Evolutionary conservation across 2,888 invertebrate genomes (phyloP).

Genomic region (Entomobrya proxima): DNA sequence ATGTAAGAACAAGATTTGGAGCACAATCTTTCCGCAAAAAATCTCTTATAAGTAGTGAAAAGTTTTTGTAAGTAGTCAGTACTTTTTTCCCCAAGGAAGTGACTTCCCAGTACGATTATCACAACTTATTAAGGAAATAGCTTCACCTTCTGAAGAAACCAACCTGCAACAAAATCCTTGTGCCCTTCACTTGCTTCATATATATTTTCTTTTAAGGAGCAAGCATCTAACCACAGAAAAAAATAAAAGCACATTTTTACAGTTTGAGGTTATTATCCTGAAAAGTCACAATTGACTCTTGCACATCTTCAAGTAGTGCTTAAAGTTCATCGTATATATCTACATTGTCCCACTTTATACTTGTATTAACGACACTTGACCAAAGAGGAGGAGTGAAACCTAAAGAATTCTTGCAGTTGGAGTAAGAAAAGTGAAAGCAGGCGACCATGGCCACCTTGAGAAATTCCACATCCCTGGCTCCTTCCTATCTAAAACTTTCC

Average conservation of each 20-base stretch:
- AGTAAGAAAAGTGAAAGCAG: not conserved
- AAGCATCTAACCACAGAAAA: not conserved
- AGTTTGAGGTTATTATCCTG: not conserved
- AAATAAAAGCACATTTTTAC: not conserved
- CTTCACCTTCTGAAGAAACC: conserved; percentile 14
- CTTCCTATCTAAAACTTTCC: conserved; percentile 51
- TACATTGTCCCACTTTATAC: not conserved
- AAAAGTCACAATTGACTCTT: not conserved
- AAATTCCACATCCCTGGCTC: conserved; percentile 45
- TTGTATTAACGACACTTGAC: not conserved
- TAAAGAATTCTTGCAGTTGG: not conserved
- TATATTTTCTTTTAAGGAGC: not conserved
- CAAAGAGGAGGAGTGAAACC: not conserved
- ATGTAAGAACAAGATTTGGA: too few species aligned
- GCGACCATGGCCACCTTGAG: conserved; percentile 53
- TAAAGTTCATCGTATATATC: not conserved
- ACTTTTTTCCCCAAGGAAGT: conserved; percentile 17
- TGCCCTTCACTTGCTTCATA: not conserved
- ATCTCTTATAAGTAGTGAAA: too few species aligned
- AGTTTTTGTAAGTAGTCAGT: too few species aligned
- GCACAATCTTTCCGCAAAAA: too few species aligned
- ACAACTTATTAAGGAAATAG: conserved; percentile 24
- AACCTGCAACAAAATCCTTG: not conserved
- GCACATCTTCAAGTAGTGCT: too few species aligned
- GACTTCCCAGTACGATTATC: conserved; percentile 1